phyloP scores from a whole-genome alignment of 2,113 vertebrate species.

The Epinephelus fuscoguttatus region DNA sequence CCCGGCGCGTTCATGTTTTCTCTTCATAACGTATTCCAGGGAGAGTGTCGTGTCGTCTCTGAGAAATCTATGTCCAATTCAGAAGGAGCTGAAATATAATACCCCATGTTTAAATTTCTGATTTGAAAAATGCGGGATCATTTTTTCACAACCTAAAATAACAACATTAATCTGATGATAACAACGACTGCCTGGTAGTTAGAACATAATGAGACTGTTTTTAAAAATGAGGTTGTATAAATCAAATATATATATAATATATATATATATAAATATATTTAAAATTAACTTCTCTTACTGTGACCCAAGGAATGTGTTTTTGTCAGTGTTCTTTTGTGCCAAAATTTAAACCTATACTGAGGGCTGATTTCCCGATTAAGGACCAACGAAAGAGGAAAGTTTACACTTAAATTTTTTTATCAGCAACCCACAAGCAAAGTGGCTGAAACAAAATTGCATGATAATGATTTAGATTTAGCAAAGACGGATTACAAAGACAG shows the following conservation, averaged over 20 bases:
- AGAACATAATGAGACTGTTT: background rate
- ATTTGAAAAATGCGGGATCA: conserved; percentile 32
- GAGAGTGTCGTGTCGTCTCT: conserved; percentile 4
- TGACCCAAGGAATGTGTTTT: conserved; percentile 65
- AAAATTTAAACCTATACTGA: conserved; percentile 56
- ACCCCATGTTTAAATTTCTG: background rate
- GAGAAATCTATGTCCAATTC: background rate
- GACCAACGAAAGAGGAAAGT: conserved; percentile 42
- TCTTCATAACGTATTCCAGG: conserved; percentile 3
- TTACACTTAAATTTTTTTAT: conserved; percentile 30
- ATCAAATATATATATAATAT: conserved; percentile 26
- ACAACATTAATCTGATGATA: background rate
- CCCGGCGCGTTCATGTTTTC: background rate
- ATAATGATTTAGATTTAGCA: conserved; percentile 16
- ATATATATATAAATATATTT: conserved; percentile 17
- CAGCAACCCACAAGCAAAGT: background rate
- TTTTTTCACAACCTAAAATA: conserved; percentile 37
- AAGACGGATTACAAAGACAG: background rate
- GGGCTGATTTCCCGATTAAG: conserved; percentile 47
- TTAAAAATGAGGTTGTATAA: conserved; percentile 10
- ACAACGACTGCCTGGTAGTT: conserved; percentile 1
- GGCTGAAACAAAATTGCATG: background rate
- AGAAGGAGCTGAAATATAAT: conserved; percentile 1
- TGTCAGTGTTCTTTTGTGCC: conserved; percentile 65
- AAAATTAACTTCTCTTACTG: conserved; percentile 20